Evolutionary conservation across 2,797 vertebrate genomes (phyloP), one percentile per base, ranked within the genome.

Genomic region (Alauda arvensis): DNA sequence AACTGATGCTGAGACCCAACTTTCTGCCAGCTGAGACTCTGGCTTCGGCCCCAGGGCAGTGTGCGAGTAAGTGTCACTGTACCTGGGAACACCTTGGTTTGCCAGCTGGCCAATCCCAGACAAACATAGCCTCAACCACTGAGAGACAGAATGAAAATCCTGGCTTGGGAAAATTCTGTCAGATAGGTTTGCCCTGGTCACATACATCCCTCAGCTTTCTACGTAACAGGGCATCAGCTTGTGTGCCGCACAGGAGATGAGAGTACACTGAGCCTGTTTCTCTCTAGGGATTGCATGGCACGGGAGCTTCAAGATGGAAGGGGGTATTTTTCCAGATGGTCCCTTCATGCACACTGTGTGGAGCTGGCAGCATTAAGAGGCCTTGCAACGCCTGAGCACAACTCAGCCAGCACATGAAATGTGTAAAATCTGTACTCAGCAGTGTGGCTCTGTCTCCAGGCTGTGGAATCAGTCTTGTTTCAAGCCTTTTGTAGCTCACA

Each of bases 281-380:
- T 72, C 74, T 65, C 57, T 10, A 83, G 74, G 51, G 67, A 89
- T 2, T 42, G 56, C 0, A 3, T 12, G 1, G 83, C 53, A 68
- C 61, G 51, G 2, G 33, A 78, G 51, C n/a, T 49, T 85, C 87
- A 88, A 74, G 84, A 90, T 70, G 66, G 74, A 83, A 77, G 34
- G 34, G 79, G 37, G 24, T 53, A 9, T 79, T 77, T 85, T 67
- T 83, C 92, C 92, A 94, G 80, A 93, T 91, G 88, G 90, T 84
- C 63, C 55, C 67, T 53, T 88, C 70, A 77, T 65, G 88, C 85
- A 51, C 28, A 5, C 67, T 40, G 40, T 19, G 77, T 37, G 70
- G 88, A 90, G 70, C 70, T 90, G 90, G 87, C 91, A 90, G 60
- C 77, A 19, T 25, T 53, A 23, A 66, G 57, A 75, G 14, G 67